Conservation (phyloP, 2,797 vertebrate genomes). For the Cephalopachus bancanus region DNA sequence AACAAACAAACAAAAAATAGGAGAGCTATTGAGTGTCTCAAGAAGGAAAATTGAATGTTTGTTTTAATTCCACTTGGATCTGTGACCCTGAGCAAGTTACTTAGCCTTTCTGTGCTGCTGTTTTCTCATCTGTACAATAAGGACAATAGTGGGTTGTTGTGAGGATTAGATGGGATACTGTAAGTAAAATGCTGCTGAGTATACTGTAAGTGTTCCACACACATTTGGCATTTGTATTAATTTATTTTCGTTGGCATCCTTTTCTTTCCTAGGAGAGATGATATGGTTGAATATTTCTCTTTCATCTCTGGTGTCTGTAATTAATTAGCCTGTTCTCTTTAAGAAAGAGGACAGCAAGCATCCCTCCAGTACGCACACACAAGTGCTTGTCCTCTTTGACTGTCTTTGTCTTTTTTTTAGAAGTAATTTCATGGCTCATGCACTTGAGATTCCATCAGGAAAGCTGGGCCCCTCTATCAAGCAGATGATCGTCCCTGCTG, state of each 20-base stretch:
- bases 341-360: conserved; percentile 73
- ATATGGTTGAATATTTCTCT: conserved; percentile 59
- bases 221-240: neutral
- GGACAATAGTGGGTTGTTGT: neutral
- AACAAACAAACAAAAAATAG: neutral
- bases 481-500: conserved; percentile 88
- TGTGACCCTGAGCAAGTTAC: conserved; percentile 36
- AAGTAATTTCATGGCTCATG: conserved; percentile 93
- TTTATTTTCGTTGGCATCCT: conserved; percentile 12
- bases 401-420: conserved; percentile 71
- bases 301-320: conserved; percentile 60
- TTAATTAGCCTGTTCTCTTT: conserved; percentile 72
- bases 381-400: conserved; percentile 68
- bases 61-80: neutral
- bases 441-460: conserved; percentile 91
- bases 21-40: neutral
- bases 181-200: neutral
- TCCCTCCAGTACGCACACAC: conserved; percentile 55
- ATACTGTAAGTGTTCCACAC: neutral
- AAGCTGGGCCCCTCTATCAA: conserved; percentile 88
- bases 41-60: neutral
- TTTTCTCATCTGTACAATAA: neutral
- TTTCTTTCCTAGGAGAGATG: conserved; percentile 54
- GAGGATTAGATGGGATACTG: neutral
- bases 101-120: conserved; percentile 31